These are phyloP conservation scores for Petrosia ficiformis DNA, from an alignment of 37 sponge, comb jelly and placozoan species.

Conservation along the genomic window DNA sequence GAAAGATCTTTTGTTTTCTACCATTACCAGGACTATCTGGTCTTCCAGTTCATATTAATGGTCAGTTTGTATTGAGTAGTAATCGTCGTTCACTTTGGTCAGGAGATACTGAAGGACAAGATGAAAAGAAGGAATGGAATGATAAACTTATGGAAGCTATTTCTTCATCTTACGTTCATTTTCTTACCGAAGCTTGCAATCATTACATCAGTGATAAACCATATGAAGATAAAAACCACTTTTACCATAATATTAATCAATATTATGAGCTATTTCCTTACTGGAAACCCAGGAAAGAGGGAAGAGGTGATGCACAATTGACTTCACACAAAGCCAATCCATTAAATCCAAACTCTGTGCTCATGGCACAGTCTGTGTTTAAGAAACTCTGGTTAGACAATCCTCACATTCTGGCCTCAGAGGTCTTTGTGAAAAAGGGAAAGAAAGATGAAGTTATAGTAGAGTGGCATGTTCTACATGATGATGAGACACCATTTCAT, in stretches of 20 bases:
- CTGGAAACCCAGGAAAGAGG: neutral
- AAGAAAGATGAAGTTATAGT: neutral
- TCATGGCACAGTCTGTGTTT: constrained; percentile 9
- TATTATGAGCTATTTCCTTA: constrained; percentile 53
- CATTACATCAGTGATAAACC: neutral
- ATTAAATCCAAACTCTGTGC: neutral
- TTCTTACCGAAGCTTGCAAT: constrained; percentile 13
- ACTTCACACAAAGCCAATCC: neutral
- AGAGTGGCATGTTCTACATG: neutral
- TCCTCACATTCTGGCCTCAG: constrained; percentile 1
- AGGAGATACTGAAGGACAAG: neutral
- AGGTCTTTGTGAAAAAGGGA: no score
- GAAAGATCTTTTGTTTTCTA: constrained; percentile 66
- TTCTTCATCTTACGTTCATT: constrained; percentile 56
- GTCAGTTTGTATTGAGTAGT: constrained; percentile 65
- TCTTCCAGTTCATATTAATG: constrained; percentile 77
- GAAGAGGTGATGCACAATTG: no score
- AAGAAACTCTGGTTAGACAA: neutral
- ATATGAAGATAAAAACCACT: neutral
- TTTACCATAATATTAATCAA: neutral
- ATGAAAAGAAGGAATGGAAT: constrained; percentile 63
- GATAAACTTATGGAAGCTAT: constrained; percentile 41
- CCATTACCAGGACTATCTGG: constrained; percentile 50
- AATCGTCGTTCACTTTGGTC: constrained; percentile 60
- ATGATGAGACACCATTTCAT: neutral